Conservation (phyloP, 2,888 invertebrate genomes). For the Leucoma salicis region DNA sequence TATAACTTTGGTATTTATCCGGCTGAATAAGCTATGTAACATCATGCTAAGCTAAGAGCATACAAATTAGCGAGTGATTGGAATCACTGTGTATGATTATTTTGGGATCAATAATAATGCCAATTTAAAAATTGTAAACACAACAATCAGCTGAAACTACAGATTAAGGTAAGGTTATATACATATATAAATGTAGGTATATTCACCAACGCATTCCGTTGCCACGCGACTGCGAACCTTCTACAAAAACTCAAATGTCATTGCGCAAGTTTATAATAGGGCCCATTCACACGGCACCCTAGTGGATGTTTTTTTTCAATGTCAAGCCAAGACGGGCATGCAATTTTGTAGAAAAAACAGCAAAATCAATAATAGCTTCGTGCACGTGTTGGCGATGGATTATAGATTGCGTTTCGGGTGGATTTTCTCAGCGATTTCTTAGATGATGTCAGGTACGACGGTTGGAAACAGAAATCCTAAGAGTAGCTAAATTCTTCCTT, state of each 20-base stretch:
- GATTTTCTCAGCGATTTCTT: constrained; percentile 73
- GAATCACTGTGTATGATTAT: no score
- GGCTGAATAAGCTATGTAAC: no score
- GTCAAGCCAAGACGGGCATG: constrained; percentile 68
- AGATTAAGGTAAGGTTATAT: no score
- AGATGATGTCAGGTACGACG: constrained; percentile 67
- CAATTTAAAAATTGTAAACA: no score
- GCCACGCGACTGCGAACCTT: constrained; percentile 65
- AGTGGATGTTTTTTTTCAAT: constrained; percentile 68
- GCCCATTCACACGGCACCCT: constrained; percentile 71
- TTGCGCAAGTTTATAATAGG: constrained; percentile 79
- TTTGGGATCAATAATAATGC: no score
- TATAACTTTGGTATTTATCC: no score
- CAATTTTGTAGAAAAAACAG: constrained; percentile 79
- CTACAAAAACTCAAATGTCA: constrained; percentile 71
- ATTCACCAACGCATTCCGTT: constrained; percentile 45
- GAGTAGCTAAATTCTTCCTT: no score
- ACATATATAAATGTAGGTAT: constrained; percentile 21
- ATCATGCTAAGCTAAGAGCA: no score
- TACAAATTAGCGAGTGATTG: no score
- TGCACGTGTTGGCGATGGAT: constrained; percentile 81
- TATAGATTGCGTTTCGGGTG: constrained; percentile 77
- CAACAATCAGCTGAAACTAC: no score
- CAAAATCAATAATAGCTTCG: constrained; percentile 79
- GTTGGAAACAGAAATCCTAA: constrained; percentile 34